phyloP scores from a whole-genome alignment of 2,888 invertebrate species.

The Drosophila cognata region DNA sequence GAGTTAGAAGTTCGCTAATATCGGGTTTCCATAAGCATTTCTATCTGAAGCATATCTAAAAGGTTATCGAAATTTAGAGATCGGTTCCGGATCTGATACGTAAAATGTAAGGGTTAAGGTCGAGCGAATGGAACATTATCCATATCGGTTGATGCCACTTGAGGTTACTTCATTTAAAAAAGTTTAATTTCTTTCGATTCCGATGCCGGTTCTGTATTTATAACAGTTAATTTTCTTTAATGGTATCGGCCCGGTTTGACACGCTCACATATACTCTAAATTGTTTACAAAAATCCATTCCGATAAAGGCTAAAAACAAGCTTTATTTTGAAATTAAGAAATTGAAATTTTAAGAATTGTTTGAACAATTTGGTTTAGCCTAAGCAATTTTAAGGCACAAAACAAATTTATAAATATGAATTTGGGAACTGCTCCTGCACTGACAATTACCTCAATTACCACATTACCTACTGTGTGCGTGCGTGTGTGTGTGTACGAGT shows the following conservation, averaged over 20 bases:
- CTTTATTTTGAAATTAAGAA: neutral
- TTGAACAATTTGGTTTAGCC: neutral
- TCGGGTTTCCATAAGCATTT: neutral
- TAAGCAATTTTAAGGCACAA: neutral
- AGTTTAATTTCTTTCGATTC: neutral
- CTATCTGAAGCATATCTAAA: neutral
- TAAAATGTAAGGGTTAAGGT: neutral
- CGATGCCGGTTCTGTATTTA: neutral
- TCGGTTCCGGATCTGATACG: no score
- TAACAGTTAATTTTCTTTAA: neutral
- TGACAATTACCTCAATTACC: neutral
- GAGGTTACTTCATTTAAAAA: neutral
- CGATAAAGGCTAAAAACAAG: neutral
- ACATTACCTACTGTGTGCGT: slow-evolving; percentile 4
- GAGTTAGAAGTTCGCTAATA: neutral
- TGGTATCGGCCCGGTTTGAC: neutral
- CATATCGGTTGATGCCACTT: neutral
- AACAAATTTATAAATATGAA: neutral
- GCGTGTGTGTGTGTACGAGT: neutral
- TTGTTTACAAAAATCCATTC: neutral
- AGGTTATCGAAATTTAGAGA: neutral
- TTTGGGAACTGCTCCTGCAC: neutral
- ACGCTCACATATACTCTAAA: neutral
- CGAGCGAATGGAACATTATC: no score
- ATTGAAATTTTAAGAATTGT: no score